Conservation (phyloP, 2,797 vertebrate genomes). For the Orestias chungarensis region DNA sequence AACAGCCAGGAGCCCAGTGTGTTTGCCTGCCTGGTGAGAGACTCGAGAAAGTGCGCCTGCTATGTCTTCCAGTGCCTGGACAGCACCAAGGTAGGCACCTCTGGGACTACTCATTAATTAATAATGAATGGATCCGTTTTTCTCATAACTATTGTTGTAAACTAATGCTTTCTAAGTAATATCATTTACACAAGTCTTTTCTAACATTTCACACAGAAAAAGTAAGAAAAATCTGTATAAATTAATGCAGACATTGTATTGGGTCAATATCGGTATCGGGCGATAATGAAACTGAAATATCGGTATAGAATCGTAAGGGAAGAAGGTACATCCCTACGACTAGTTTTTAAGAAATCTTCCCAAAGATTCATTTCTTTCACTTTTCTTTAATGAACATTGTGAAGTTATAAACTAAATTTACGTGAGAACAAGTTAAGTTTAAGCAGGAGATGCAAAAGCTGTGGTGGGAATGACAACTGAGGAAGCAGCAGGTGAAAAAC, state of each 20-base stretch:
- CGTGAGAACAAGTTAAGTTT: not conserved
- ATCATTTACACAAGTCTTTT: too few relatives aligned
- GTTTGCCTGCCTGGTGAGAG: conserved; percentile 90
- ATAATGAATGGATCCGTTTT: too few relatives aligned
- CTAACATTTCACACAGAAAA: too few relatives aligned
- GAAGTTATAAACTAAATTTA: not conserved
- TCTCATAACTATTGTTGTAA: too few relatives aligned
- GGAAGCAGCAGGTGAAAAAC: conserved; percentile 4
- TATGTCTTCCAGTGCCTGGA: conserved; percentile 91
- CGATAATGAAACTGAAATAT: too few relatives aligned
- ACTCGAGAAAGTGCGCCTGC: conserved; percentile 80
- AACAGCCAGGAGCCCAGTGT: conserved; percentile 92
- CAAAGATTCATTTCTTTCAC: not conserved
- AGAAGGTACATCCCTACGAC: not conserved
- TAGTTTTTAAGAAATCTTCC: not conserved
- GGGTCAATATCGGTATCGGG: too few relatives aligned
- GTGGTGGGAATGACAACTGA: not conserved
- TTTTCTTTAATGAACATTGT: not conserved
- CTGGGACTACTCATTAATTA: too few relatives aligned
- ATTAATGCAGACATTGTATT: too few relatives aligned
- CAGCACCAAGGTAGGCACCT: conserved; percentile 61
- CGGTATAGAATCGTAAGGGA: too few relatives aligned
- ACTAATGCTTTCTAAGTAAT: too few relatives aligned
- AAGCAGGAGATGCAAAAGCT: not conserved
- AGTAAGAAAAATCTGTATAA: too few relatives aligned